Evolutionary conservation across 1,140 invertebrate genomes (phyloP), one percentile per base, ranked within the genome.

Genomic region (Danaus plexippus): DNA sequence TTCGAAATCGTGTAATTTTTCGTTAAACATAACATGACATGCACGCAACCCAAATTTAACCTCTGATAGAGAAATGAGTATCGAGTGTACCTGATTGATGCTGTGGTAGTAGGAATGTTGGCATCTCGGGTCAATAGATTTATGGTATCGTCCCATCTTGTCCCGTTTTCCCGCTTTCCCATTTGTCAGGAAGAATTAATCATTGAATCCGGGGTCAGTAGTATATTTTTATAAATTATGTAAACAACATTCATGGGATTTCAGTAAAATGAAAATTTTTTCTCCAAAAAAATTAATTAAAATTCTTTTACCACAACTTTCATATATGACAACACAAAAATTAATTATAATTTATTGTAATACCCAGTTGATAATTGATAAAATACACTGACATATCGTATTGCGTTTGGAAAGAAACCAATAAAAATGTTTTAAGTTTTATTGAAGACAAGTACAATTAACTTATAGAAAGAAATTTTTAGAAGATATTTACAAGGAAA

Each of bases 361-460:
- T 6, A 32, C 22, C 22, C 22, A 8, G 7, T 32, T 32, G 1
- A 32, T 32, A 7, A 3, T 15, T 15, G 15, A 15, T 15, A 15
- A 15, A 32, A 32, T 32, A 32, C 22, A 32, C 22, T 6, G 7
- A 32, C 7, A 8, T 7, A 32, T 5, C 22, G 22, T 7, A 32
- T 32, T 11, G 9, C 12, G 7, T 43, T 42, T 10, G 1, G 9
- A 57, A 57, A 43, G 43, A 42, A 55, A 57, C 57, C 43, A 58
- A 58, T 40, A 56, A 48, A 43, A 53, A 60, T 59, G 58, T 59
- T 54, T 61, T 64, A 59, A 61, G 61, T 64, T 85, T 83, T 81
- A 86, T 86, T 84, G 77, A 82, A 86, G 80, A 85, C 67, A 61
- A 61, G 71, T 78, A 80, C 71, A 73, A 77, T 77, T 83, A 80